Evolutionary conservation across 2,113 vertebrate species (phyloP).

Genomic region (Charina bottae): DNA sequence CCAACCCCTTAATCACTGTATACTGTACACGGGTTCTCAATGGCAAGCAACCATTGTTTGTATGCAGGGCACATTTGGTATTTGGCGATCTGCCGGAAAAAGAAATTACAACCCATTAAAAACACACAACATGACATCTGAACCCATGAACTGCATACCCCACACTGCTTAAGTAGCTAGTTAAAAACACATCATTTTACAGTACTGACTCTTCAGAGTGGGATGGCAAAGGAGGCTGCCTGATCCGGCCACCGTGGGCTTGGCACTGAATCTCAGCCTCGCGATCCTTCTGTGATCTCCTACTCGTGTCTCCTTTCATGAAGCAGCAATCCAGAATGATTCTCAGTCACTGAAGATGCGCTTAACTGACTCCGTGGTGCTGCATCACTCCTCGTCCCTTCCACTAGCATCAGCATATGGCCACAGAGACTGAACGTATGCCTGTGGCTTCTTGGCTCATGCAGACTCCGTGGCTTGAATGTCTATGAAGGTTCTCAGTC

Average conservation of each 20-base stretch:
- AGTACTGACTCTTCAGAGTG: not conserved
- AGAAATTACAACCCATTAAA: not conserved
- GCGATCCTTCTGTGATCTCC: not conserved
- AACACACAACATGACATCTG: not conserved
- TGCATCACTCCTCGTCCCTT: not conserved
- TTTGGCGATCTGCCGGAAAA: not conserved
- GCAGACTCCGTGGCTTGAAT: not conserved
- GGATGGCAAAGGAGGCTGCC: not conserved
- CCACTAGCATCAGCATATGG: not conserved
- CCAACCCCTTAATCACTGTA: not conserved
- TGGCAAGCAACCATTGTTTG: not conserved
- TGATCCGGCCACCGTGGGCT: not conserved
- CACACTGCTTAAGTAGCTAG: not conserved
- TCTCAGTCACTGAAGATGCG: not conserved
- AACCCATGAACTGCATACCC: not conserved
- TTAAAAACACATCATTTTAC: not conserved
- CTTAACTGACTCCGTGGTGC: not conserved
- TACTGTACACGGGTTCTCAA: not conserved
- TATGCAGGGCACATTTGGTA: not conserved
- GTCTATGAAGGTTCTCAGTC: no score
- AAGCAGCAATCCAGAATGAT: not conserved
- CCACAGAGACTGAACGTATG: not conserved
- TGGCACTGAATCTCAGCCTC: not conserved
- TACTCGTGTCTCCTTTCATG: not conserved
- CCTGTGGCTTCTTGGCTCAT: not conserved